Evolutionary conservation across 1,140 invertebrate genomes (phyloP).

Genomic region (Bombus cullumanus): DNA sequence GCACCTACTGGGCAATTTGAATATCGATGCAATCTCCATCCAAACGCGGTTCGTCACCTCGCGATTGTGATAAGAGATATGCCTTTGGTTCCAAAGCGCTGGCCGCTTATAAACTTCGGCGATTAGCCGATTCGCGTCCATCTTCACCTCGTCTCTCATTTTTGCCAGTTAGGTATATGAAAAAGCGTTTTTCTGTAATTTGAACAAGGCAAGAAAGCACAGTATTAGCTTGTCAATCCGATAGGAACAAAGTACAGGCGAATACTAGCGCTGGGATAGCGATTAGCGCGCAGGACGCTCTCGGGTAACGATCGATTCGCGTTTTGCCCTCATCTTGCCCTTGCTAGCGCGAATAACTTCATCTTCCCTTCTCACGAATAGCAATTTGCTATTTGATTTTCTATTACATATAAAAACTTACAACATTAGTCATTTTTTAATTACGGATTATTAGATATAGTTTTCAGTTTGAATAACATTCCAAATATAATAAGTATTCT

Average conservation of each 20-base stretch:
- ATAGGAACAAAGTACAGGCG: constrained; percentile 72
- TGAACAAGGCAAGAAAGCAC: constrained; percentile 10
- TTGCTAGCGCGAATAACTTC: constrained; percentile 76
- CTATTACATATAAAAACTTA: not conserved
- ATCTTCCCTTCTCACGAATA: constrained; percentile 34
- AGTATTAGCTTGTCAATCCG: constrained; percentile 52
- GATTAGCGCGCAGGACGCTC: constrained; percentile 80
- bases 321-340: constrained; percentile 71
- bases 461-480: too few species aligned
- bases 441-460: too few species aligned
- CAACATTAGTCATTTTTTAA: not conserved
- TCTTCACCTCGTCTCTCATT: constrained; percentile 78
- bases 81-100: constrained; percentile 80
- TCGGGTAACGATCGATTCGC: constrained; percentile 78
- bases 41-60: constrained; percentile 79
- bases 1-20: constrained; percentile 79
- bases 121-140: constrained; percentile 80
- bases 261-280: constrained; percentile 79
- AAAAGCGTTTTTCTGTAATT: not conserved
- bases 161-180: constrained; percentile 28
- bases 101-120: constrained; percentile 80
- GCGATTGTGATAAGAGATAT: constrained; percentile 80
- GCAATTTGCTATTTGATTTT: not conserved
- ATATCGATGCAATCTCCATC: constrained; percentile 80
- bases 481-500: not conserved